These are phyloP conservation scores for Jaculus jaculus DNA, from an alignment of 2,113 vertebrate genomes.

Conservation along the genomic window DNA sequence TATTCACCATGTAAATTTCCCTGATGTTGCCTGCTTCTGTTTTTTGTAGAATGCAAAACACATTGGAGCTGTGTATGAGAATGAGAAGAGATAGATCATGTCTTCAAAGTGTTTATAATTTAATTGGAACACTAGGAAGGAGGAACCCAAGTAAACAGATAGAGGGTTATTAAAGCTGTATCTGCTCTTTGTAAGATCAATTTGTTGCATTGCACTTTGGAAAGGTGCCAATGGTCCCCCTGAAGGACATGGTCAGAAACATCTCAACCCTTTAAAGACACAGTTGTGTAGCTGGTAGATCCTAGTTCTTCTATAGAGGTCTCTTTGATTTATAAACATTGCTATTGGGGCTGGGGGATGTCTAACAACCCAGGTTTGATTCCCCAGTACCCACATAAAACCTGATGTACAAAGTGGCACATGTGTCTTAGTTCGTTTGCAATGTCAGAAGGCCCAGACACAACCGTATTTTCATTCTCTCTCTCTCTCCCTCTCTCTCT, in stretches of 20 bases:
- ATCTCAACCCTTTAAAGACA: not conserved
- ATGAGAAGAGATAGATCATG: conserved; percentile 5
- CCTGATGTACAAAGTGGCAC: too few relatives aligned
- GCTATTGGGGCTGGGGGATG: not conserved
- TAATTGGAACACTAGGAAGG: conserved; percentile 1
- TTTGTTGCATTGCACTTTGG: conserved; percentile 15
- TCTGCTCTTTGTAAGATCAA: conserved; percentile 32
- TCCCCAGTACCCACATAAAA: too few relatives aligned
- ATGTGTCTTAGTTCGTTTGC: too few relatives aligned
- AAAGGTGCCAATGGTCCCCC: not conserved
- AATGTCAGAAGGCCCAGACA: too few relatives aligned
- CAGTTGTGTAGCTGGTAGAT: not conserved
- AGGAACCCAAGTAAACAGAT: conserved; percentile 8
- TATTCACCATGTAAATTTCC: conserved; percentile 21
- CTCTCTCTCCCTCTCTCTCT: too few relatives aligned
- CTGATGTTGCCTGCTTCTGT: not conserved
- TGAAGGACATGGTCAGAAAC: conserved; percentile 11
- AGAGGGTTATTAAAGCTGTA: conserved; percentile 7
- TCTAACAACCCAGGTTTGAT: too few relatives aligned
- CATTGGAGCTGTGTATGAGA: conserved; percentile 18
- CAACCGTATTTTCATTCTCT: too few relatives aligned
- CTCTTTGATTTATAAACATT: conserved; percentile 41
- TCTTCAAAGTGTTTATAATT: conserved; percentile 42
- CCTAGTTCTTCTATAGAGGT: not conserved
- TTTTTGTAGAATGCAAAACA: not conserved